Percentiles rank a stretch among this genome's conserved stretches.
Conservation (phyloP, 2,113 vertebrate genomes). For the Ranitomeya variabilis region DNA sequence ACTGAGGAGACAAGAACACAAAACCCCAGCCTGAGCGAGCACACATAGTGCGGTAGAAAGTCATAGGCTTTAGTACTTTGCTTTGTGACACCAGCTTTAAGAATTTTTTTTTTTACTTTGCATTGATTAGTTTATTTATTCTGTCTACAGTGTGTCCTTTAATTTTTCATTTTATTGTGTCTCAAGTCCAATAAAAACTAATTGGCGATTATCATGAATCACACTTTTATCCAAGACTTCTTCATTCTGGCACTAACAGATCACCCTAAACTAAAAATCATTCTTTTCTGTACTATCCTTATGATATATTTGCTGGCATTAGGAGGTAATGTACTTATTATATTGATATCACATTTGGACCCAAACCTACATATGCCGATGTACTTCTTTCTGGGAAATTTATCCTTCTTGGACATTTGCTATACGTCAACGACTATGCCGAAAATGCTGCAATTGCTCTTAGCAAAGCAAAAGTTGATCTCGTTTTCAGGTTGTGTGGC, state of each 20-base stretch:
- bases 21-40: too few species aligned
- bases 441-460: slow-evolving; percentile 37
- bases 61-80: too few species aligned
- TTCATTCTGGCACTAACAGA: slow-evolving; percentile 4
- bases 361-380: slow-evolving; percentile 8
- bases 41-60: too few species aligned
- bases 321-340: neutral
- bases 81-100: too few species aligned
- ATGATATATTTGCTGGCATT: slow-evolving; percentile 31
- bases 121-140: neutral
- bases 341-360: slow-evolving; percentile 24
- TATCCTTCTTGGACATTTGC: slow-evolving; percentile 39
- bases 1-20: too few species aligned
- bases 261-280: neutral
- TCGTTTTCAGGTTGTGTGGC: slow-evolving; percentile 8
- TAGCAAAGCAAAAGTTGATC: neutral
- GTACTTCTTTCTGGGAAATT: slow-evolving; percentile 37
- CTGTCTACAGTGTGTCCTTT: neutral
- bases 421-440: slow-evolving; percentile 41
- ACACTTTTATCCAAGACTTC: neutral
- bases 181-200: neutral
- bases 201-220: neutral
- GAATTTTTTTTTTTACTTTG: too few species aligned
- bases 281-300: neutral
- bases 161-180: neutral